A percentile compares a stretch with the other conserved stretches of the same genome.
These are phyloP conservation scores for Lepidurus apus DNA, from an alignment of 1,140 invertebrate genomes.

Conservation along the genomic window DNA sequence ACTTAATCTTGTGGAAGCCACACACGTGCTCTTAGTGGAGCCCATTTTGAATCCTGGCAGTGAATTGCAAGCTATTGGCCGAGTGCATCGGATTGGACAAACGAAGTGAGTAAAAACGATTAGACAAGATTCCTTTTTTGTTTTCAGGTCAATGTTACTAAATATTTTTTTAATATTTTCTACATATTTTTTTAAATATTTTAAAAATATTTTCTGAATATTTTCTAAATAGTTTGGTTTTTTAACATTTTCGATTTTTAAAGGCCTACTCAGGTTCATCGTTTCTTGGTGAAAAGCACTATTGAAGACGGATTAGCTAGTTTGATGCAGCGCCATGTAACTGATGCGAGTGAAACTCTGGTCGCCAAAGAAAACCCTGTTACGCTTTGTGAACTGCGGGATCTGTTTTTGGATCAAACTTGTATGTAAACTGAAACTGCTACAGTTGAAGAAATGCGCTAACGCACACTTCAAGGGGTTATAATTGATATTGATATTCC, in stretches of 20 bases:
- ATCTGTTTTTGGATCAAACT: constrained; percentile 36
- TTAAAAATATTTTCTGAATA: no score
- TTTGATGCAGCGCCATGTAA: constrained; percentile 38
- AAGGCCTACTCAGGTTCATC: constrained; percentile 56
- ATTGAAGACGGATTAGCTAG: constrained; percentile 63
- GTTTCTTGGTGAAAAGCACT: constrained; percentile 60
- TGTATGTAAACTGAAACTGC: neutral
- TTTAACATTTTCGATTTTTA: constrained; percentile 40
- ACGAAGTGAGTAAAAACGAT: constrained; percentile 49
- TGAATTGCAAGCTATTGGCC: constrained; percentile 69
- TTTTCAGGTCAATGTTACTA: neutral
- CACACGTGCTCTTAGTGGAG: constrained; percentile 69
- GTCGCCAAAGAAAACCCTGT: constrained; percentile 39
- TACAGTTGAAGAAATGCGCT: neutral
- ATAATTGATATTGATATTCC: no score
- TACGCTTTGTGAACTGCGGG: constrained; percentile 38
- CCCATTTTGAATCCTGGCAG: constrained; percentile 67
- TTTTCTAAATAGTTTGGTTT: no score
- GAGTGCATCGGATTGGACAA: constrained; percentile 74
- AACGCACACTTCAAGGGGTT: no score
- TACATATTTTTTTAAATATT: neutral
- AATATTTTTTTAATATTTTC: constrained; percentile 19
- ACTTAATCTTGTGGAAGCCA: constrained; percentile 71
- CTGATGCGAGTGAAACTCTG: neutral
- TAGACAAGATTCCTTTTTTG: constrained; percentile 28